A percentile compares a stretch with the other conserved stretches of the same genome.
Conservation (phyloP, 2,113 vertebrate genomes). For the Cryptomyrus ogoouensis region DNA sequence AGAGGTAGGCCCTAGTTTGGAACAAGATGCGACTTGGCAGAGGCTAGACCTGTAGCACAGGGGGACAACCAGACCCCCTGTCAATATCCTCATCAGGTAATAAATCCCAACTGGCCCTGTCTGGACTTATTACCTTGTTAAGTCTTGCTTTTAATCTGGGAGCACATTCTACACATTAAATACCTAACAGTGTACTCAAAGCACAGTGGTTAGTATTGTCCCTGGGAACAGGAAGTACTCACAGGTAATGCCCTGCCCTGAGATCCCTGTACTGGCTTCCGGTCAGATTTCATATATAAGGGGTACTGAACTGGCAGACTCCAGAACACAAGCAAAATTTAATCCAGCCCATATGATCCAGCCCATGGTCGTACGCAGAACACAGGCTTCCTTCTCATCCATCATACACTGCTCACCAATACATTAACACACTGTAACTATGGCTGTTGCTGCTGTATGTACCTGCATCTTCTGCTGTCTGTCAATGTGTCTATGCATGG, state of each 20-base stretch:
- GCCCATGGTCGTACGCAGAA: neutral
- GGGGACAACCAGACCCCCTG: neutral
- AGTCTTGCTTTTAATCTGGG: no score
- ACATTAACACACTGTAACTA: neutral
- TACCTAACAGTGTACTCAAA: no score
- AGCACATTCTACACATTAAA: no score
- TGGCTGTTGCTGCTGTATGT: neutral
- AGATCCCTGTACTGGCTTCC: neutral
- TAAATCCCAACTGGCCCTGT: neutral
- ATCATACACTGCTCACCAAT: neutral
- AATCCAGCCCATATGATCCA: neutral
- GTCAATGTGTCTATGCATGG: neutral
- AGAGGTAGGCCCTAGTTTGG: neutral
- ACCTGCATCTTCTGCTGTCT: neutral
- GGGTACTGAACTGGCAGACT: neutral
- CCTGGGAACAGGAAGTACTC: neutral
- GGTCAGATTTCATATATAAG: neutral
- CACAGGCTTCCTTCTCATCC: neutral
- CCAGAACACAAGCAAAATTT: neutral
- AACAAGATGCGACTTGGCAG: neutral
- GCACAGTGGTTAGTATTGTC: no score
- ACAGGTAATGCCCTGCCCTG: neutral
- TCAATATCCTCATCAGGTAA: neutral
- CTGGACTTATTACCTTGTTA: neutral
- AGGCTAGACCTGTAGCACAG: neutral